Evolutionary conservation across 2,797 vertebrate genomes (phyloP).

Genomic region (Lerista edwardsae): DNA sequence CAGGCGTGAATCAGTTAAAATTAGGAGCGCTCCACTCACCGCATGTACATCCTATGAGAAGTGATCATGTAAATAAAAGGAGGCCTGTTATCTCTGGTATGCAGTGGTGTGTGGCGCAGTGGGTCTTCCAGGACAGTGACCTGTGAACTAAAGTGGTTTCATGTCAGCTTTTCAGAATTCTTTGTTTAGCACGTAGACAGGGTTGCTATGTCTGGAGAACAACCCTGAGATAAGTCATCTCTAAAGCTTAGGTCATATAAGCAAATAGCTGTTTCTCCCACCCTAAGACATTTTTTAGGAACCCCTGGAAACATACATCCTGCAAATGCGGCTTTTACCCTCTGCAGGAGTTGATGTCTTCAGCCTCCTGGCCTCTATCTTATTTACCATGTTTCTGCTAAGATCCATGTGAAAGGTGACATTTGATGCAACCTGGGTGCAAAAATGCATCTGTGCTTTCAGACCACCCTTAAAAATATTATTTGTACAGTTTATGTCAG

Average conservation of each 20-base stretch:
- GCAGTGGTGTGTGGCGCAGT: not conserved
- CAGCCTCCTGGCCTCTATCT: not conserved
- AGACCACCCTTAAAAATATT: not conserved
- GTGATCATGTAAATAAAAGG: not conserved
- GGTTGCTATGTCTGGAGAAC: not conserved
- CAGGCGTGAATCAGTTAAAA: not conserved
- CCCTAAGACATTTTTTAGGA: not conserved
- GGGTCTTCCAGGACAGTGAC: not conserved
- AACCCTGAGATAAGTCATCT: not conserved
- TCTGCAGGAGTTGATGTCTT: not conserved
- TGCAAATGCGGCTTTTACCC: not conserved
- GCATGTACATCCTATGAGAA: not conserved
- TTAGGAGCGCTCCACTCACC: not conserved
- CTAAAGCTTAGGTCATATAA: not conserved
- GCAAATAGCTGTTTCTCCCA: not conserved
- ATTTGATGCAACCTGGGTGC: not conserved
- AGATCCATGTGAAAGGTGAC: not conserved
- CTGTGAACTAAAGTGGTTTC: not conserved
- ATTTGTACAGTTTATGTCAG: too few species aligned
- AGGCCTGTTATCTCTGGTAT: not conserved
- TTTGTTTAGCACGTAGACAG: not conserved
- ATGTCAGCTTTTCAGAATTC: not conserved
- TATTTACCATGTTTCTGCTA: not conserved
- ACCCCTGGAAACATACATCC: not conserved
- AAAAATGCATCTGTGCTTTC: not conserved